phyloP scores from a whole-genome alignment of 2,113 vertebrate genomes.

The Scophthalmus maximus region DNA sequence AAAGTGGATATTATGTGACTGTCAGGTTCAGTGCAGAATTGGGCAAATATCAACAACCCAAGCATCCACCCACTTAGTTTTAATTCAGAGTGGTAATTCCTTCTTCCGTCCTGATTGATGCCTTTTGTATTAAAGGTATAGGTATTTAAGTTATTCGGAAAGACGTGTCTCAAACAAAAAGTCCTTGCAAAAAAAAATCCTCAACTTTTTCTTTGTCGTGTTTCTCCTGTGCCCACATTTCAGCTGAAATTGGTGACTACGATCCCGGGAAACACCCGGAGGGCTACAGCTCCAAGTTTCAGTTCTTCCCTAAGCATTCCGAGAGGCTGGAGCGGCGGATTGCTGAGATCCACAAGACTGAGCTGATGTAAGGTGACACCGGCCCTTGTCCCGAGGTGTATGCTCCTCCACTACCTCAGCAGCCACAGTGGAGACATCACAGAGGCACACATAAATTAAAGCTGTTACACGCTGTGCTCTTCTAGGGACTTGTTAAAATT shows the following conservation, averaged over 20 bases:
- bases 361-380: conserved; percentile 89
- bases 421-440: not conserved
- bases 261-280: conserved; percentile 97
- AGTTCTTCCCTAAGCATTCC: conserved; percentile 97
- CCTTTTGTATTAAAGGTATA: not conserved
- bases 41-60: too few species aligned
- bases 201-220: not conserved
- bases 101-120: too few species aligned
- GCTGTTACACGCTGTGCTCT: not conserved
- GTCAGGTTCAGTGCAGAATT: too few species aligned
- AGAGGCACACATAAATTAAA: not conserved
- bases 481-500: not conserved
- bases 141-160: not conserved
- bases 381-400: conserved; percentile 9
- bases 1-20: not conserved
- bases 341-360: conserved; percentile 94
- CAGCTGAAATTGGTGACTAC: conserved; percentile 97
- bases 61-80: not conserved
- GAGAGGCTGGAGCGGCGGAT: conserved; percentile 96
- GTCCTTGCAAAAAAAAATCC: too few species aligned
- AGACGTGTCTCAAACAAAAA: not conserved
- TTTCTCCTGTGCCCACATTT: not conserved
- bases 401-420: conserved; percentile 10
- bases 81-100: not conserved
- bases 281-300: conserved; percentile 99